Base-by-base conservation (phyloP, 2,113 vertebrate species). In the Aptenodytes forsteri region DNA sequence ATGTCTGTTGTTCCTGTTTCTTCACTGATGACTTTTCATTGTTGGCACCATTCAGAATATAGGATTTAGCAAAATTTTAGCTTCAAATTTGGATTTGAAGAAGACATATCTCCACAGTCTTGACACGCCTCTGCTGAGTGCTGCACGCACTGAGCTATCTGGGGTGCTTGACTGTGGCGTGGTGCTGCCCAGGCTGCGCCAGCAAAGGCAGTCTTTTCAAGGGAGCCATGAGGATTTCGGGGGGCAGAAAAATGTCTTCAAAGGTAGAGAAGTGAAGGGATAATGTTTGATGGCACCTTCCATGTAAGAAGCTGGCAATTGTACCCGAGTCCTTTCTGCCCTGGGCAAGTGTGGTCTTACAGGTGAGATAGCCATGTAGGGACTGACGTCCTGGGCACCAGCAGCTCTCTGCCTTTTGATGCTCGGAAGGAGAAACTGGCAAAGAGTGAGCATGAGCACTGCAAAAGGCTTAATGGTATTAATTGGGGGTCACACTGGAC, bases 281-380 rank as follows among this genome's bases (percentile, higher is more conserved):
- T 61, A 52, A 40, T 21, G 10, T 46, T 46, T 42, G 54, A 17
- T 46, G 13, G 7, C 14, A 54, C 26, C 38, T 89, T 64, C n/a
- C 7, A 4, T 19, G 47, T 22, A 42, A 25, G 13, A 42, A 27
- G 25, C n/a, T 81, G 34, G 11, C 9, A 29, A 3, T 7, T 13
- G 44, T 26, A 27, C 11, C 19, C 0, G 1, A 72, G 34, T 47
- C 20, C 77, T 49, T 29, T 16, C 69, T 42, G 26, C 59, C 46
- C 46, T 44, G 32, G 40, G 22, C 44, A 38, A 13, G 9, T 38
- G 56, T 34, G 55, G 13, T 36, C 23, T 44, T 22, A 26, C 14
- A 26, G 46, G 27, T 58, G 58, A 36, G 52, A 25, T 2, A 11
- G 3, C 27, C 4, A 7, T 0, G 0, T 4, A 15, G 54, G 36